Base-by-base conservation (phyloP, 2,888 invertebrate genomes). In the Hirudinaria manillensis region DNA sequence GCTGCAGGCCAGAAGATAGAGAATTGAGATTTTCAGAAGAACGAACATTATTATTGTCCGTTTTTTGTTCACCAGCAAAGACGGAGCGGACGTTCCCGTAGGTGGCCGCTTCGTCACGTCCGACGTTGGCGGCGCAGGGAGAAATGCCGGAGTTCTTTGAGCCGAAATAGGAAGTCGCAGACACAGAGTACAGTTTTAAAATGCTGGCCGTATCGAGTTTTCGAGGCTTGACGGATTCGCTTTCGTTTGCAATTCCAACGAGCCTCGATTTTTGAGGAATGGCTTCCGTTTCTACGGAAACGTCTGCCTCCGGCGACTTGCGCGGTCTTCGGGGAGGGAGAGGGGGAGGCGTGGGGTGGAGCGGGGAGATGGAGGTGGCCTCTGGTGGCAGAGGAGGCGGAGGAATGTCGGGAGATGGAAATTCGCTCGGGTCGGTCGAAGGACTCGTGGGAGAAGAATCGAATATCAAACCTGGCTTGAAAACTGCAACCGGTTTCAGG, bases 391-490 rank as follows among this genome's bases (percentile, higher is more conserved):
- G 65, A 10, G 73, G 73, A 13, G 73, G 73, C 7, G 65, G 73
- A 4, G 73, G 73, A 29, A 73, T 73, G 38, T 73, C 56, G 65
- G 73, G 73, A 1, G 73, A 73, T 56, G 73, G 73, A 65, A 73
- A 73, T 21, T 73, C 73, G 29, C 61, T 73, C 27, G 24, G 73
- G 38, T 21, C 10, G 19, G 61, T 56, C 3, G 73, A 53, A 29
- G 61, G 61, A 61, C 61, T 61, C 21, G 61, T 29, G 21, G 29
- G 61, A 10, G 29, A 61, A 29, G 24, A 27, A 29, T 61, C 61
- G 2, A 7, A 16, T 24, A 10, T 19, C 19, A 16, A 1, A n/a
- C 61, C 61, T 6, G 61, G n/a, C 45, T 10, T 45, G 10, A 45
- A 45, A 45, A 45, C 13, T 1, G 16, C 16, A 16, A 45, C 16